phyloP scores from a whole-genome alignment of 2,113 vertebrate genomes.

The Ctenomys sociabilis region DNA sequence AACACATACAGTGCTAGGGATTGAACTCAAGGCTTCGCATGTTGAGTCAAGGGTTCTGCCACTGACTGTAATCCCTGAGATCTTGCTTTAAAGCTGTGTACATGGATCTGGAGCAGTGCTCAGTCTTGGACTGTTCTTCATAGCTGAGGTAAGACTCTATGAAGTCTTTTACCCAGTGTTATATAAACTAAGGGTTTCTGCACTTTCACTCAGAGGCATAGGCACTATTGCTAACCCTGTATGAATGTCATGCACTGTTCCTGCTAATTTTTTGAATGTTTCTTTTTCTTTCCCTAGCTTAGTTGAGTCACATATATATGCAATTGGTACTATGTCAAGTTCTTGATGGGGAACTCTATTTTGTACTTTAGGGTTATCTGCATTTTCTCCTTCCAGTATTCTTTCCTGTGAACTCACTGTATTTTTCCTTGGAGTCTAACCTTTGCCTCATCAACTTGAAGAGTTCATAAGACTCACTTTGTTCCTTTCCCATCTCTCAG shows the following conservation, averaged over 20 bases:
- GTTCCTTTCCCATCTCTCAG: background rate
- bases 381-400: background rate
- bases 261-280: background rate
- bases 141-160: background rate
- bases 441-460: background rate
- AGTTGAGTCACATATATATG: background rate
- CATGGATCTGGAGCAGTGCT: background rate
- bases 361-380: background rate
- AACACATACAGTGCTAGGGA: background rate
- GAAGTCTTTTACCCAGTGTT: background rate
- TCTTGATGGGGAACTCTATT: background rate
- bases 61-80: background rate
- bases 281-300: constrained; percentile 10
- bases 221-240: background rate
- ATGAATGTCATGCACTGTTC: background rate
- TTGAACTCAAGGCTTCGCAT: background rate
- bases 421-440: constrained; percentile 3
- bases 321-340: background rate
- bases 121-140: background rate
- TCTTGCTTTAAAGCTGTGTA: constrained; percentile 44
- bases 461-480: background rate
- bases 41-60: background rate
- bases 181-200: background rate
- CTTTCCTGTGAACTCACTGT: background rate
- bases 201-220: background rate